Evolutionary conservation across 2,113 vertebrate species (phyloP).

Genomic region (Antigone vipio): DNA sequence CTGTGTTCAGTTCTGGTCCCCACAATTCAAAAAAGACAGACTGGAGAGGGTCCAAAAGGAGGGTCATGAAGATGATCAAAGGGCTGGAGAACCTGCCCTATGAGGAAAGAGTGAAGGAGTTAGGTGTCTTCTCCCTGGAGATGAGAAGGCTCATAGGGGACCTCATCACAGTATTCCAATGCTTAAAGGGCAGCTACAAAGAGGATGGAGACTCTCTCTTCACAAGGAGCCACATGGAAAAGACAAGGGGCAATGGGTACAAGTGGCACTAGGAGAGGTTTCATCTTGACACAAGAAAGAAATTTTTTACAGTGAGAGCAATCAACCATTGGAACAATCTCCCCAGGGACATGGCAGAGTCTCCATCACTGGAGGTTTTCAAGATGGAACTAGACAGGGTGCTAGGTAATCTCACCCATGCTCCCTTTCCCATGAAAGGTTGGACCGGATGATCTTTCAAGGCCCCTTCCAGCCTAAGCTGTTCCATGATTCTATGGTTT

Average conservation of each 20-base stretch:
- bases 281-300: neutral
- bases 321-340: neutral
- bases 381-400: neutral
- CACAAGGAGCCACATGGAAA: neutral
- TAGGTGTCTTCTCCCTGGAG: neutral
- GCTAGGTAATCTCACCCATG: neutral
- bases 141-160: neutral
- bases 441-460: neutral
- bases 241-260: neutral
- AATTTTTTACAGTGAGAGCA: neutral
- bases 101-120: neutral
- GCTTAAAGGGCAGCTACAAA: neutral
- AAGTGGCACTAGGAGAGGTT: neutral
- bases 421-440: neutral
- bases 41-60: neutral
- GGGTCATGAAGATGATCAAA: neutral
- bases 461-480: neutral
- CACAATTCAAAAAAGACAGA: neutral
- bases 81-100: neutral
- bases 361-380: neutral
- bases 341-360: neutral
- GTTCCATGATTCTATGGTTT: neutral
- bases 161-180: neutral
- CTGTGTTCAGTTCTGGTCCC: neutral
- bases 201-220: neutral